Evolutionary conservation across 2,888 invertebrate species (phyloP).

Genomic region (Drosophila incognita): DNA sequence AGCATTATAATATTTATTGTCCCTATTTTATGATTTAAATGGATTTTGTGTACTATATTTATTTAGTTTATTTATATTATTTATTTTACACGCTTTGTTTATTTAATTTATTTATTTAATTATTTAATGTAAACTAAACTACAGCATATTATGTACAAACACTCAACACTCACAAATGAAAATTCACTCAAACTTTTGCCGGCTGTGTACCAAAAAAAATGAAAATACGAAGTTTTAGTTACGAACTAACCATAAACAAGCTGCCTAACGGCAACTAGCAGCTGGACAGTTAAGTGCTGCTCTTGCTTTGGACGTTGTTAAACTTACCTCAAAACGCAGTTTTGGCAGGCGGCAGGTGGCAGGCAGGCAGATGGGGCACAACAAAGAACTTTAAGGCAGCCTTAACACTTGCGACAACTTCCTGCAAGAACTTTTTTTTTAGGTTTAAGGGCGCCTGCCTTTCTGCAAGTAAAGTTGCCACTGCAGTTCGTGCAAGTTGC

Average conservation of each 20-base stretch:
- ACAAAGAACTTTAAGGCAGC: constrained; percentile 1
- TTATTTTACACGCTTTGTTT: neutral
- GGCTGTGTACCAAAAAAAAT: neutral
- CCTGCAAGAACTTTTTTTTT: neutral
- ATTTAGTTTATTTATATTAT: neutral
- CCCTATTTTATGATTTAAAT: no score
- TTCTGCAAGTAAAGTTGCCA: constrained; percentile 17
- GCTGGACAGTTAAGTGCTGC: constrained; percentile 15
- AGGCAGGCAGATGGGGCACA: neutral
- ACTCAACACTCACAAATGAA: constrained; percentile 28
- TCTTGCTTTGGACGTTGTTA: neutral
- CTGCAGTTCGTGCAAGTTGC: constrained; percentile 10
- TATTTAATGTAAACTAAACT: neutral
- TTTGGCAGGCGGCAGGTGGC: constrained; percentile 24
- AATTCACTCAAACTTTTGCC: constrained; percentile 61
- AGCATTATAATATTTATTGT: neutral
- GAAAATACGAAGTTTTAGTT: constrained; percentile 59
- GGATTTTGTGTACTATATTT: neutral
- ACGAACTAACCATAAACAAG: constrained; percentile 62
- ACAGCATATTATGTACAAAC: neutral
- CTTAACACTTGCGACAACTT: constrained; percentile 35
- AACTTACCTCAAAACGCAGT: constrained; percentile 65
- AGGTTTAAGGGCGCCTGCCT: constrained; percentile 6
- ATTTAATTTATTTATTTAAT: neutral
- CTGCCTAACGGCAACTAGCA: constrained; percentile 42